Evolutionary conservation across 2,888 invertebrate species (phyloP), one percentile per base, ranked within the genome.

Genomic region (Parnassius orleans): DNA sequence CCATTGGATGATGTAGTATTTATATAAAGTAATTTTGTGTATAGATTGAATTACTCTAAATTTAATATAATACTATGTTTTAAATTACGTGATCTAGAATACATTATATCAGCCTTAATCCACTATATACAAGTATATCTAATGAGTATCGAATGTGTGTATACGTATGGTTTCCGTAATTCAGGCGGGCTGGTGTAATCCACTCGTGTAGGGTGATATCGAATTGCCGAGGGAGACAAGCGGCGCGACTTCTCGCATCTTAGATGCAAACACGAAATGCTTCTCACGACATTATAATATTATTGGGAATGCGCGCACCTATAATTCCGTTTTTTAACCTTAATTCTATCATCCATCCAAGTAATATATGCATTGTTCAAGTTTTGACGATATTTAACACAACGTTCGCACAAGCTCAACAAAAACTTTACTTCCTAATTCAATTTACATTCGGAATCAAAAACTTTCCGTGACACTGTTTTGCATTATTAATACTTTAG

Each of bases 401-500:
- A 81, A 79, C 80, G 73, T 74, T 74, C 79, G 79, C 79, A 81
- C 79, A 78, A 80, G 80, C 79, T 81, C 77, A 76, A 81, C 80
- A 82, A 80, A 80, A 86, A 89, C 88, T 90, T 86, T 87, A 87
- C 88, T 87, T 86, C 79, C 86, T 90, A 89, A 91, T 90, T 86
- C 80, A 84, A 90, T 91, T 90, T 90, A 87, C 88, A 90, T 91
- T 87, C 79, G 81, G 86, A 91, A 90, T 90, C 90, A 86, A 90
- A 90, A 90, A 90, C 89, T 91, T 91, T 85, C 80, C 85, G 89
- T 90, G 90, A 91, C 91, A 91, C 90, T 90, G 90, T 91, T 91
- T 91, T 91, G 90, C 91, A 91, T 91, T 91, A 91, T 89, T 91
- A 91, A 90, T 90, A 89, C 87, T 88, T 86, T 81, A 82, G 84